A percentile compares a stretch with the other conserved stretches of the same genome.
Conservation (phyloP, 37 sponge, comb jelly and placozoan genomes). For the Ephydatia muelleri region DNA sequence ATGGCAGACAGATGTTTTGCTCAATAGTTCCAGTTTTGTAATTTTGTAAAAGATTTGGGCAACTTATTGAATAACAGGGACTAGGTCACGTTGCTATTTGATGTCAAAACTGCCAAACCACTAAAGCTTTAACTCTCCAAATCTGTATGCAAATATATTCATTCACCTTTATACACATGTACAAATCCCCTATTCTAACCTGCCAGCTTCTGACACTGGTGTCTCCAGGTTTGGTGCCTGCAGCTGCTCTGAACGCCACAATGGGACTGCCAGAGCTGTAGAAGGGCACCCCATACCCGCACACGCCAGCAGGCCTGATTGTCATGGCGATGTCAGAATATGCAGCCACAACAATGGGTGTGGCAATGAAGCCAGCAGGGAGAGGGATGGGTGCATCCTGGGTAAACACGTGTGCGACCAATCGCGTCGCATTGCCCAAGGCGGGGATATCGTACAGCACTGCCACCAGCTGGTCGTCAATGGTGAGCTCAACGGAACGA, state of each 20-base stretch:
- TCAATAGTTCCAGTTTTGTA: too few relatives aligned
- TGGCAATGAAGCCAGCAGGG: background rate
- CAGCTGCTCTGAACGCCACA: constrained; percentile 72
- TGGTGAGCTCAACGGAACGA: constrained; percentile 18
- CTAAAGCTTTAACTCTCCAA: background rate
- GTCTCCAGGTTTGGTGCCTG: constrained; percentile 66
- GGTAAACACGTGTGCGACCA: constrained; percentile 61
- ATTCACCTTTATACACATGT: background rate
- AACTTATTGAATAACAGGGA: too few relatives aligned
- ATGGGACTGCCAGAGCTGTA: constrained; percentile 69
- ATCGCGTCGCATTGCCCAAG: constrained; percentile 21
- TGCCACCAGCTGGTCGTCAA: constrained; percentile 47
- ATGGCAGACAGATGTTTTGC: too few relatives aligned
- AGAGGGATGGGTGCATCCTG: constrained; percentile 43
- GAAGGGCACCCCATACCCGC: constrained; percentile 77
- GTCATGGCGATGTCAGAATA: constrained; percentile 62
- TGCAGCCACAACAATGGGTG: constrained; percentile 51
- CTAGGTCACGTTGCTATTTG: too few relatives aligned
- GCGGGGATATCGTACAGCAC: constrained; percentile 53
- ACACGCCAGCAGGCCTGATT: constrained; percentile 11
- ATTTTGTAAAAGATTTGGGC: too few relatives aligned
- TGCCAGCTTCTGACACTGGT: constrained; percentile 54
- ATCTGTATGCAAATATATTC: background rate
- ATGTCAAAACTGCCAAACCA: background rate
- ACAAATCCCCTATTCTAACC: constrained; percentile 27